These are phyloP conservation scores for Caenorhabditis tropicalis DNA, from an alignment of 1,140 invertebrate species.

Conservation along the genomic window DNA sequence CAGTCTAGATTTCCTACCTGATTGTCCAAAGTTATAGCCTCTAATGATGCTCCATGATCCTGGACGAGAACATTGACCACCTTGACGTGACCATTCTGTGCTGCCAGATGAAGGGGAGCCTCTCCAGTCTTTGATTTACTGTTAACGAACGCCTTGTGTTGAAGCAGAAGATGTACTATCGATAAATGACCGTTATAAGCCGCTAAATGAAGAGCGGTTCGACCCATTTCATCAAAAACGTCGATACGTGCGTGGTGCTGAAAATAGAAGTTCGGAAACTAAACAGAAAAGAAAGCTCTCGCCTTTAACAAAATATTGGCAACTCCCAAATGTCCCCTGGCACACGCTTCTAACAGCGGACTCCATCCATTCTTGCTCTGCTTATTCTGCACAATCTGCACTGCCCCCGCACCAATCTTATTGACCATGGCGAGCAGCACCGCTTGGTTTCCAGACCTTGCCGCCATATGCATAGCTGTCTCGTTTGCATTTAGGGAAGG, in stretches of 20 bases:
- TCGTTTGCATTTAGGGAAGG: conserved; percentile 76
- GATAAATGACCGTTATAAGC: conserved; percentile 87
- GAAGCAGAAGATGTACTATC: conserved; percentile 91
- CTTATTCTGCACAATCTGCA: conserved; percentile 90
- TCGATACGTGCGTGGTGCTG: conserved; percentile 86
- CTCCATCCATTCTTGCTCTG: conserved; percentile 91
- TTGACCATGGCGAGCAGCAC: conserved; percentile 90
- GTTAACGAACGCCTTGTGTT: conserved; percentile 97
- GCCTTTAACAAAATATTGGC: conserved; percentile 74
- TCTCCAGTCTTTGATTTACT: conserved; percentile 82
- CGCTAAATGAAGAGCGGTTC: conserved; percentile 83
- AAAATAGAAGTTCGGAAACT: conserved; percentile 70
- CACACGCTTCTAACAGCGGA: conserved; percentile 86
- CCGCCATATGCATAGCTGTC: conserved; percentile 92
- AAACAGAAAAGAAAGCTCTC: too few species aligned
- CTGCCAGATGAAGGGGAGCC: conserved; percentile 80
- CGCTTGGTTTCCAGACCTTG: conserved; percentile 91
- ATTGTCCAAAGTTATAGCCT: conserved; percentile 86
- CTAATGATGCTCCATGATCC: conserved; percentile 90
- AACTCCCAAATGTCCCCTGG: conserved; percentile 76
- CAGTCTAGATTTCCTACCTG: too few species aligned
- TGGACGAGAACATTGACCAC: conserved; percentile 76
- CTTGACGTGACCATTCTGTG: conserved; percentile 90
- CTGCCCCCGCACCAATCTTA: conserved; percentile 83
- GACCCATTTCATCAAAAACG: conserved; percentile 84